phyloP scores from a whole-genome alignment of 2,797 vertebrate genomes.

The Argentina silus region DNA sequence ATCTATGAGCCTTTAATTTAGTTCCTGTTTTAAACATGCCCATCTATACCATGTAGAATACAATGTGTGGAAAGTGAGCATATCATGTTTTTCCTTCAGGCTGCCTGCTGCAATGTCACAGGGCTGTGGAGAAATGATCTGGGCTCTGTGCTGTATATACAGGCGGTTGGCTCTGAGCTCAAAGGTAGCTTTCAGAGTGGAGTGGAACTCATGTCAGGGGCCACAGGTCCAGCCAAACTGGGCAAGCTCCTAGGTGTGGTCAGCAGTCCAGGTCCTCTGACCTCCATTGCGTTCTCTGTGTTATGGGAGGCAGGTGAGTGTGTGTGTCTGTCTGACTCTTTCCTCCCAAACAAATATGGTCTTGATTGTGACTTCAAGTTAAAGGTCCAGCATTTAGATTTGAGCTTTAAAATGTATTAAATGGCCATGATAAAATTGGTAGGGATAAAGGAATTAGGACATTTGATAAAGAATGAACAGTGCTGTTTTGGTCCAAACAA shows the following conservation, averaged over 20 bases:
- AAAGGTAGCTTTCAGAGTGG: slow-evolving; percentile 35
- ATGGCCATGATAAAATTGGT: no score
- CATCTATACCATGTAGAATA: neutral
- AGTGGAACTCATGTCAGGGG: slow-evolving; percentile 31
- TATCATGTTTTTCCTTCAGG: neutral
- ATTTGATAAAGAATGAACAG: neutral
- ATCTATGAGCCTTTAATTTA: neutral
- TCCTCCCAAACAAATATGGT: no score
- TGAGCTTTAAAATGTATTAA: no score
- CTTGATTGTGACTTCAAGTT: no score
- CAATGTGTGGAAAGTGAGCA: neutral
- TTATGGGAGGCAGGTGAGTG: slow-evolving; percentile 39
- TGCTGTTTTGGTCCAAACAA: neutral
- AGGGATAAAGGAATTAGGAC: no score
- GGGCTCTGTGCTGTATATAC: slow-evolving; percentile 30
- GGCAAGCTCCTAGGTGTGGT: slow-evolving; percentile 36
- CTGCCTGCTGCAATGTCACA: slow-evolving; percentile 25
- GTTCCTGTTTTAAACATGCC: neutral
- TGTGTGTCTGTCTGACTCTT: neutral
- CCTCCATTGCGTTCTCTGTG: slow-evolving; percentile 45
- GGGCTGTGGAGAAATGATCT: slow-evolving; percentile 37
- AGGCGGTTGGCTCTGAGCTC: slow-evolving; percentile 7
- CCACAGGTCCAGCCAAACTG: slow-evolving; percentile 22
- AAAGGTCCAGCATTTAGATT: no score
- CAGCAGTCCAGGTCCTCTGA: slow-evolving; percentile 28